Conservation (phyloP, 2,113 vertebrate genomes). For the Scolopax mira region DNA sequence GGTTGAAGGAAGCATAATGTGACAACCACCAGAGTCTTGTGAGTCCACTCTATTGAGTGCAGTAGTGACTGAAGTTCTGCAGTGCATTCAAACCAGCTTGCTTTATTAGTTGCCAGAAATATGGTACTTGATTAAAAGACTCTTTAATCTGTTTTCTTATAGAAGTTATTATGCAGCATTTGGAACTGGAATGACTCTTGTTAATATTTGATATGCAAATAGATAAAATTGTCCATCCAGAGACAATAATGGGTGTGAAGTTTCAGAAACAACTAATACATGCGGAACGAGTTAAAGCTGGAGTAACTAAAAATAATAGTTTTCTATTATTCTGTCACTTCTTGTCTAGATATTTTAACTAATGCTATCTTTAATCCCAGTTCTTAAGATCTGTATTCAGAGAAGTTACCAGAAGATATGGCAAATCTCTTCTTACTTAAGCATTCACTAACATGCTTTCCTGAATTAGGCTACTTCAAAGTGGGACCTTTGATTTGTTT, state of each 20-base stretch:
- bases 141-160: background rate
- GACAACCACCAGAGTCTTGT: background rate
- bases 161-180: background rate
- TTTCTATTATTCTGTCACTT: background rate
- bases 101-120: background rate
- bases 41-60: background rate
- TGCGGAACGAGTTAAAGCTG: background rate
- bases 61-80: background rate
- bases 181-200: background rate
- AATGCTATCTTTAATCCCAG: background rate
- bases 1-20: background rate
- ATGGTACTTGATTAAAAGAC: background rate
- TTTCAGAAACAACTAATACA: background rate
- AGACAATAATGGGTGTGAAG: background rate
- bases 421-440: background rate
- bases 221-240: background rate
- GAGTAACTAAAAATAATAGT: background rate
- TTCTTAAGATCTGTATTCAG: background rate
- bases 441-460: background rate
- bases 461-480: background rate
- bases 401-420: background rate
- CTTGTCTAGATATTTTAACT: background rate
- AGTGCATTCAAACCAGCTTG: background rate
- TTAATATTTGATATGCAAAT: background rate
- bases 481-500: background rate